Evolutionary conservation across 2,113 vertebrate species (phyloP).

Genomic region (Oryctolagus cuniculus): DNA sequence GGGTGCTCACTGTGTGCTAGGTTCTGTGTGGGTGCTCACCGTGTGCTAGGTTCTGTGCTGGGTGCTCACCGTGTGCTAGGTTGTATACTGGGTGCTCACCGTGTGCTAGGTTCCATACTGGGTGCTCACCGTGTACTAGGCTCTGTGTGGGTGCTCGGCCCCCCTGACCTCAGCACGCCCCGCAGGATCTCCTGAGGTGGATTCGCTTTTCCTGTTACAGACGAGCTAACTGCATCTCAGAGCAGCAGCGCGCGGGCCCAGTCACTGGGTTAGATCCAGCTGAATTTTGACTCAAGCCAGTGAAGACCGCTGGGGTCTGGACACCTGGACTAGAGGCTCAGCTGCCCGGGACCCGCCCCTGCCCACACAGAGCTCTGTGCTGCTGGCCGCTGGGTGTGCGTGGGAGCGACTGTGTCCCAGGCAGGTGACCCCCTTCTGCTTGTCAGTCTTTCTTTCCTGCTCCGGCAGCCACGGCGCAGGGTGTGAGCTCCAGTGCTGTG

Average conservation of each 20-base stretch:
- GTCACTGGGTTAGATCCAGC: not conserved
- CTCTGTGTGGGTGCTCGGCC: not conserved
- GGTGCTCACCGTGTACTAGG: too few relatives aligned
- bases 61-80: too few relatives aligned
- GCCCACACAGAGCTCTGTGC: not conserved
- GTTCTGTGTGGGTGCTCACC: too few relatives aligned
- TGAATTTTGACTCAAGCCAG: not conserved
- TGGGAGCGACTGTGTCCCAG: not conserved
- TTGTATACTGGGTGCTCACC: too few relatives aligned
- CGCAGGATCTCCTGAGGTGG: not conserved
- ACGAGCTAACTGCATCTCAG: not conserved
- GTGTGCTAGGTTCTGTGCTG: not conserved
- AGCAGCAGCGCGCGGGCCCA: not conserved
- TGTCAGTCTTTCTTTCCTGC: not conserved
- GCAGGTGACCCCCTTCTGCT: not conserved
- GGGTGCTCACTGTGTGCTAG: too few relatives aligned
- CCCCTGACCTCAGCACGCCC: not conserved
- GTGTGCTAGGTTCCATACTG: too few relatives aligned
- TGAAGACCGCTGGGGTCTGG: too few relatives aligned
- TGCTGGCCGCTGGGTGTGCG: not conserved
- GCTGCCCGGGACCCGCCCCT: too few relatives aligned
- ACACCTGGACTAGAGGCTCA: too few relatives aligned
- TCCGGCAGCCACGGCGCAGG: not conserved
- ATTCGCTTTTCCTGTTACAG: not conserved
- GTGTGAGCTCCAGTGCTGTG: not conserved